A percentile compares a stretch with the other conserved stretches of the same genome.
Evolutionary conservation across 2,888 invertebrate species (phyloP).

Genomic region (Megamerina dolium): DNA sequence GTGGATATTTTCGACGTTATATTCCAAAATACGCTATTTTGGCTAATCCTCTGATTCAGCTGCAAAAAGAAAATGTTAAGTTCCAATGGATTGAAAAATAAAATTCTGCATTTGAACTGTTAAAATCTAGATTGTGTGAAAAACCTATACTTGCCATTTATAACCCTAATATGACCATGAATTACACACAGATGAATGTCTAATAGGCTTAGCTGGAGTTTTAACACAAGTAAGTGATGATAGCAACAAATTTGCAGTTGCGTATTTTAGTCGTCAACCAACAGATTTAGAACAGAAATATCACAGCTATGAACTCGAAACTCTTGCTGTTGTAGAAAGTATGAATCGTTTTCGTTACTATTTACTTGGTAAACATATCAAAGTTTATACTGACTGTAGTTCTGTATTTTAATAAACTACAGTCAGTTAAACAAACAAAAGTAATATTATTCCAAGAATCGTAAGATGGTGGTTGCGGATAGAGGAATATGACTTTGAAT

Average conservation of each 20-base stretch:
- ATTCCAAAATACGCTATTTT: too few species aligned
- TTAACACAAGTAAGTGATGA: too few species aligned
- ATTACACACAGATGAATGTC: too few species aligned
- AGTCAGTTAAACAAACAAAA: slow-evolving; percentile 11
- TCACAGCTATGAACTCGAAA: slow-evolving; percentile 12
- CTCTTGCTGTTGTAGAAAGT: slow-evolving; percentile 18
- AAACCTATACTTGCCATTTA: too few species aligned
- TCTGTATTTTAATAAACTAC: slow-evolving; percentile 12
- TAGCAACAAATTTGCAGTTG: too few species aligned
- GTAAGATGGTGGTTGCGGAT: slow-evolving; percentile 23
- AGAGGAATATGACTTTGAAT: slow-evolving; percentile 18
- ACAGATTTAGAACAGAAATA: slow-evolving; percentile 4
- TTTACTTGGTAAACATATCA: slow-evolving; percentile 15
- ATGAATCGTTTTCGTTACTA: slow-evolving; percentile 17
- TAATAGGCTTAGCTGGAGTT: slow-evolving; percentile 12
- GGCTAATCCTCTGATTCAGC: too few species aligned
- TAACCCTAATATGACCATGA: too few species aligned
- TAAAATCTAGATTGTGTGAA: too few species aligned
- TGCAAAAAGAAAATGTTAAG: too few species aligned
- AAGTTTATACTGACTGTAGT: slow-evolving; percentile 12
- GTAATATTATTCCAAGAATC: slow-evolving; percentile 15
- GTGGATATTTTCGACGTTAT: too few species aligned
- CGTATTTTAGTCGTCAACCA: slow-evolving; percentile 9
- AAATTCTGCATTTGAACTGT: background rate
- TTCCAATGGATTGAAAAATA: background rate